These are phyloP conservation scores for Zaprionus lineosus DNA, from an alignment of 2,888 invertebrate genomes.

Conservation along the genomic window DNA sequence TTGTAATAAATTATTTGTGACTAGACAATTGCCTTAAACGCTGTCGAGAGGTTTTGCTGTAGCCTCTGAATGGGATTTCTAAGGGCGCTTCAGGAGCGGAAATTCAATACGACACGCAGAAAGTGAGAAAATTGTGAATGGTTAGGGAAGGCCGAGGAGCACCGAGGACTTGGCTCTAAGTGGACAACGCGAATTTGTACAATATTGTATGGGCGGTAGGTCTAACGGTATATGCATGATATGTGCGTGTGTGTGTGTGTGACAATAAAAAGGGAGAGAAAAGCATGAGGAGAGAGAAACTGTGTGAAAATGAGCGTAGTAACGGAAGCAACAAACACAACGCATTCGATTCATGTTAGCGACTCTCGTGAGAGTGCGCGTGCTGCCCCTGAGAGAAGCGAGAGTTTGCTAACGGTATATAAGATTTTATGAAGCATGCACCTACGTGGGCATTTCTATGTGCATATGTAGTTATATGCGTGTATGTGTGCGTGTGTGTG, in stretches of 20 bases:
- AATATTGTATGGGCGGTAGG: too few species aligned
- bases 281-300: too few species aligned
- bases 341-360: constrained; percentile 42
- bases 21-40: constrained; percentile 45
- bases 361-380: constrained; percentile 62
- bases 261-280: background rate
- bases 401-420: constrained; percentile 52
- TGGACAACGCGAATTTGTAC: constrained; percentile 33
- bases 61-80: constrained; percentile 54
- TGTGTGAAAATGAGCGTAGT: constrained; percentile 1
- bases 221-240: too few species aligned
- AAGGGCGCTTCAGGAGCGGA: constrained; percentile 50
- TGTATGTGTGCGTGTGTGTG: constrained; percentile 7
- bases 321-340: constrained; percentile 34
- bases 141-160: constrained; percentile 1
- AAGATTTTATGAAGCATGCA: constrained; percentile 47
- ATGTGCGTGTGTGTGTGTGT: background rate
- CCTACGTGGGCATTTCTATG: background rate
- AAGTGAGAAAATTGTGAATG: constrained; percentile 35
- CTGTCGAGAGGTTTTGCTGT: constrained; percentile 38
- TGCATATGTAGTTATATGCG: constrained; percentile 2
- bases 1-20: constrained; percentile 24
- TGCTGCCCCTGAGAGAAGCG: constrained; percentile 57
- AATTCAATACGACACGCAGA: constrained; percentile 50
- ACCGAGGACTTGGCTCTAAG: constrained; percentile 7